Evolutionary conservation across 2,113 vertebrate species (phyloP).

Genomic region (Caranx ignobilis): DNA sequence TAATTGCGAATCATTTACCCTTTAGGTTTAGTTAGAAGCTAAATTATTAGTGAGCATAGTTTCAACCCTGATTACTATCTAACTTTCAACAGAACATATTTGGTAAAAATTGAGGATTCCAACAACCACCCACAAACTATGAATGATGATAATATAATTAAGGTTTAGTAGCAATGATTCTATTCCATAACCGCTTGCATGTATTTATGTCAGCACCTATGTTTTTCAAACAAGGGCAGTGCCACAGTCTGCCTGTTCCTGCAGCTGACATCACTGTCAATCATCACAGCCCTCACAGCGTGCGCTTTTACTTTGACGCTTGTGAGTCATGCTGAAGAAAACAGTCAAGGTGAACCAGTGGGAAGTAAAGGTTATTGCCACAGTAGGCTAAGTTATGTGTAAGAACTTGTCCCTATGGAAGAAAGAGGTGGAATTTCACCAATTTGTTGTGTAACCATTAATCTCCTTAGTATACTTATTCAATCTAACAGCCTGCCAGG

Average conservation of each 20-base stretch:
- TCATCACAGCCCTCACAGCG: background rate
- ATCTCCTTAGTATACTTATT: conserved; percentile 74
- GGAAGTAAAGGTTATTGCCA: conserved; percentile 32
- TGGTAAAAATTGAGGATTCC: background rate
- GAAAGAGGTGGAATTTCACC: conserved; percentile 58
- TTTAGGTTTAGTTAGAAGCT: background rate
- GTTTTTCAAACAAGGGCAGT: background rate
- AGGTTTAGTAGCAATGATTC: background rate
- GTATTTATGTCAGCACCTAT: background rate
- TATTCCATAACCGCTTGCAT: background rate
- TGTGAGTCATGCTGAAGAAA: conserved; percentile 12
- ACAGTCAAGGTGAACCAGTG: conserved; percentile 3
- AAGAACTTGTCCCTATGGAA: conserved; percentile 43
- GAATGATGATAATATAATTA: background rate
- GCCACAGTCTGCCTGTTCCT: background rate
- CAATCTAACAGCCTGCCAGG: conserved; percentile 29
- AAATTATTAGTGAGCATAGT: background rate
- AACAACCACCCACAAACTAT: background rate
- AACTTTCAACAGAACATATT: background rate
- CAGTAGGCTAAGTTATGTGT: conserved; percentile 36
- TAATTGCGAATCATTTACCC: background rate
- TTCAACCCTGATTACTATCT: background rate
- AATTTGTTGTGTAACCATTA: conserved; percentile 77
- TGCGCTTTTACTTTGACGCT: background rate
- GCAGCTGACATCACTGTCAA: background rate